A percentile compares a stretch with the other conserved stretches of the same genome.
These are phyloP conservation scores for Trochalopteron elliotii DNA, from an alignment of 2,113 vertebrate species.

Conservation along the genomic window DNA sequence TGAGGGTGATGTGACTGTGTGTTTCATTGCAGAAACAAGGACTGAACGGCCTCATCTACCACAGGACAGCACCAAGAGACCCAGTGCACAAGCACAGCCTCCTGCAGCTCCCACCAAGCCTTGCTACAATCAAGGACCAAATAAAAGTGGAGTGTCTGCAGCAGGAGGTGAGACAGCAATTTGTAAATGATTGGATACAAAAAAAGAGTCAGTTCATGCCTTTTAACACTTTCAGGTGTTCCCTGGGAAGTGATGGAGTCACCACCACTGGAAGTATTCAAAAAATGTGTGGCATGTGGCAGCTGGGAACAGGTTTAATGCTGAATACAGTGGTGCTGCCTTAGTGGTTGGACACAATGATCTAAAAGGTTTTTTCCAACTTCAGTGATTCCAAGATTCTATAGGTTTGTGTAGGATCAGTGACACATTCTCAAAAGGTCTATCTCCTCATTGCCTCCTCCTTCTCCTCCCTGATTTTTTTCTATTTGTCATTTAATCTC, in stretches of 20 bases:
- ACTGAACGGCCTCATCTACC: background rate
- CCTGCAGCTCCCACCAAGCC: background rate
- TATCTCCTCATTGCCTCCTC: background rate
- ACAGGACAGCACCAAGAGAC: background rate
- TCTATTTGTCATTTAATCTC: too few species aligned
- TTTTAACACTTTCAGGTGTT: background rate
- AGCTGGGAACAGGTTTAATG: background rate
- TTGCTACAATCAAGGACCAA: background rate
- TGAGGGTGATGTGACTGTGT: background rate
- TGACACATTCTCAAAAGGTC: background rate
- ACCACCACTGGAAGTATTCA: background rate
- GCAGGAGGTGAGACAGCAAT: slow-evolving; percentile 33
- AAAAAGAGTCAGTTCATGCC: background rate
- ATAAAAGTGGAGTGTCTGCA: background rate
- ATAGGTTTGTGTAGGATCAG: background rate
- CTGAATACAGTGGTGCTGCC: background rate
- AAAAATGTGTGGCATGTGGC: background rate
- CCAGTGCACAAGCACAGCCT: background rate
- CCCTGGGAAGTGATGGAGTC: background rate
- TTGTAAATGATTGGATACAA: background rate
- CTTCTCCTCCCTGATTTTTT: background rate
- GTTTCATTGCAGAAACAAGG: slow-evolving; percentile 28
- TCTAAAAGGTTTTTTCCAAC: background rate
- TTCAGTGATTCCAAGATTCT: background rate
- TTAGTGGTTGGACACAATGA: background rate